Evolutionary conservation across 2,113 vertebrate genomes (phyloP).

Genomic region (Anolis carolinensis): DNA sequence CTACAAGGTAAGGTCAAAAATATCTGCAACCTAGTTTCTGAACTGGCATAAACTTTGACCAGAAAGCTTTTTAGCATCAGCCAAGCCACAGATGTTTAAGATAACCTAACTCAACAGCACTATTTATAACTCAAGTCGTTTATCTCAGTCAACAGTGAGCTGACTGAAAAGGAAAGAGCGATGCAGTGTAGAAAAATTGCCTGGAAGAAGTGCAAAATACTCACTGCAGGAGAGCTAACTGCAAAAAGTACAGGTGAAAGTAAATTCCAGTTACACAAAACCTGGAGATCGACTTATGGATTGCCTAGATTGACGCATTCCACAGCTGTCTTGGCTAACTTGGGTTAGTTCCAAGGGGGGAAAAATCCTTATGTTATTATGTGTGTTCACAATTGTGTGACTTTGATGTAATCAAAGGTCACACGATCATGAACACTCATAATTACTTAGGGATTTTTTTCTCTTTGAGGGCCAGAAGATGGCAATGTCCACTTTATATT

Average conservation of each 20-base stretch:
- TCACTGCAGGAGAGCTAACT: background rate
- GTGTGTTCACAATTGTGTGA: no score
- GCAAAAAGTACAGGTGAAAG: background rate
- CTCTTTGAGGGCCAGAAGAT: no score
- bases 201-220: background rate
- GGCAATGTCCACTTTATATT: no score
- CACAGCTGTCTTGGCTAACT: background rate
- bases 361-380: no score
- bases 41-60: conserved; percentile 43
- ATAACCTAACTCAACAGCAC: background rate
- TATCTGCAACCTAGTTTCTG: conserved; percentile 43
- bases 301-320: background rate
- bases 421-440: no score
- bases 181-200: background rate
- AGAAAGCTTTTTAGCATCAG: background rate
- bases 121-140: background rate
- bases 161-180: background rate
- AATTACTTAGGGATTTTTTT: no score
- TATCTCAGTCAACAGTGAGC: background rate
- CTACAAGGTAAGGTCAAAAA: background rate
- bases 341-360: background rate
- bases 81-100: accelerated
- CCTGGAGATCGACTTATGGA: background rate
- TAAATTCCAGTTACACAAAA: background rate
- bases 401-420: no score